Conservation (phyloP, 2,797 vertebrate genomes). For the Enteromius viviparus region DNA sequence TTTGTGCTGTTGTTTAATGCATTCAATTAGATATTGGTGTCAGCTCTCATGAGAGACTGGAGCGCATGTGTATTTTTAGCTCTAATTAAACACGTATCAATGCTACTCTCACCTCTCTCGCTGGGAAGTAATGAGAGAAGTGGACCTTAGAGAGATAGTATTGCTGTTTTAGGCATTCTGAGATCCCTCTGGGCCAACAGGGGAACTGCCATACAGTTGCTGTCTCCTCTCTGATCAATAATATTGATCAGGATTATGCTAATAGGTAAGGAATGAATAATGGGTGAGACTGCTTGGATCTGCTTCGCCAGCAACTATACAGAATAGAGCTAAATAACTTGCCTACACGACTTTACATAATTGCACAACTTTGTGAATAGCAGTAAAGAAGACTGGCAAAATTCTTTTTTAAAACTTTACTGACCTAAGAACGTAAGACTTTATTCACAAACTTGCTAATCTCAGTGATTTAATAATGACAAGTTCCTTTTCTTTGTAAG, state of each 20-base stretch:
- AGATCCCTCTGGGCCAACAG: slow-evolving; percentile 41
- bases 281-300: slow-evolving; percentile 40
- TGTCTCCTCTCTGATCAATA: slow-evolving; percentile 54
- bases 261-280: slow-evolving; percentile 59
- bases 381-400: not conserved
- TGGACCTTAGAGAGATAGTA: slow-evolving; percentile 27
- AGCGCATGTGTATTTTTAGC: slow-evolving; percentile 47
- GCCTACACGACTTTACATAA: slow-evolving; percentile 10
- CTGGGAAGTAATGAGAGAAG: slow-evolving; percentile 45
- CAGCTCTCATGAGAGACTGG: slow-evolving; percentile 25
- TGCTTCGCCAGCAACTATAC: slow-evolving; percentile 51
- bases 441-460: not conserved
- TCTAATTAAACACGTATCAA: slow-evolving; percentile 56
- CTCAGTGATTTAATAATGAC: not conserved
- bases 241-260: slow-evolving; percentile 51
- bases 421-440: not conserved
- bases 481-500: not conserved
- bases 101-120: slow-evolving; percentile 40
- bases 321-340: slow-evolving; percentile 22
- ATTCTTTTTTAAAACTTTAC: slow-evolving; percentile 9
- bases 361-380: slow-evolving; percentile 13
- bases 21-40: slow-evolving; percentile 49
- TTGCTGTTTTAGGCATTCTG: slow-evolving; percentile 57
- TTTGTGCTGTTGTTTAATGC: slow-evolving; percentile 53
- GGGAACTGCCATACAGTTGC: slow-evolving; percentile 47